Percentiles rank a stretch among this genome's conserved stretches.
These are phyloP conservation scores for Lontra canadensis DNA, from an alignment of 2,113 vertebrate genomes.

Conservation along the genomic window DNA sequence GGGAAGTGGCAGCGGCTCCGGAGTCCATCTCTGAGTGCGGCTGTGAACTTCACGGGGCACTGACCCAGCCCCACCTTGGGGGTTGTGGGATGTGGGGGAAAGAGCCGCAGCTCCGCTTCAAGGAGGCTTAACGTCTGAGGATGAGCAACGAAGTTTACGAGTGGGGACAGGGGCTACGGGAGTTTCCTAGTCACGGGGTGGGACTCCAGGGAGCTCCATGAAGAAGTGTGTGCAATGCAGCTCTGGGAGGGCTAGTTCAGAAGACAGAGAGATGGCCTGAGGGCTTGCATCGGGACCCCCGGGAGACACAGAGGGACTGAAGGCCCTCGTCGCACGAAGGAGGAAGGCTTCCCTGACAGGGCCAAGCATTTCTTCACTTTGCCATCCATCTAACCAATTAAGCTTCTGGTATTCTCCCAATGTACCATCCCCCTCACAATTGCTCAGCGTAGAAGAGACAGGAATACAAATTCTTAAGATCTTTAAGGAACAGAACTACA, in stretches of 20 bases:
- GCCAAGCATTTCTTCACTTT: neutral
- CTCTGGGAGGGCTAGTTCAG: no score
- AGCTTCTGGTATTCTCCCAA: no score
- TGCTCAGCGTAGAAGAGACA: neutral
- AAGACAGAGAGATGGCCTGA: neutral
- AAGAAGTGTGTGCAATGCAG: neutral
- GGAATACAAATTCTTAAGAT: neutral
- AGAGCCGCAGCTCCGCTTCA: no score
- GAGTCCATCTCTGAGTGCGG: neutral
- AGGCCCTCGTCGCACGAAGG: neutral
- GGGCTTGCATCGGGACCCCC: neutral
- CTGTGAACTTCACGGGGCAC: fast-evolving
- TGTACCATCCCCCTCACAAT: neutral
- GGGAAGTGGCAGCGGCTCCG: neutral
- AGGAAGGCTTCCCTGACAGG: neutral
- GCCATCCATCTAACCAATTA: neutral
- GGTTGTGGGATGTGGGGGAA: no score
- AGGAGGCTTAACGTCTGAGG: neutral
- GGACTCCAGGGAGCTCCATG: neutral
- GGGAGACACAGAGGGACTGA: neutral
- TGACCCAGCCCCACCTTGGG: no score
- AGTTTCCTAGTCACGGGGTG: fast-evolving
- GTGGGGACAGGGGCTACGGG: neutral
- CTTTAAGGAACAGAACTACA: neutral
- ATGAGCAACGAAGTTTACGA: neutral